Evolutionary conservation across 1,140 invertebrate species (phyloP), one percentile per base, ranked within the genome.

Genomic region (Zaprionus africanus): DNA sequence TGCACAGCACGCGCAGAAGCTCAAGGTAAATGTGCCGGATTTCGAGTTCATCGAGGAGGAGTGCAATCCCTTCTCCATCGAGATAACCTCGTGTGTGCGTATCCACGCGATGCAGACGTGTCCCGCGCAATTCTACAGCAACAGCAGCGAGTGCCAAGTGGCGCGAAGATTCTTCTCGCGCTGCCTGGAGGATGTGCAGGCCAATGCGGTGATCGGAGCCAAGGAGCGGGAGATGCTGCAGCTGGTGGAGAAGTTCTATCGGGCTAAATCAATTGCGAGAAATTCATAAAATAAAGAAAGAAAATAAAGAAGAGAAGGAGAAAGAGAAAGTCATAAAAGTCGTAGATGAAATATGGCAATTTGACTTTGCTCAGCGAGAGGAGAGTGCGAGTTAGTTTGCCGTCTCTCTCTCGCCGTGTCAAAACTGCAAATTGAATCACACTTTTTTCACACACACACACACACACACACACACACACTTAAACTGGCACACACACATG

Each of bases 341-440:
- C 84, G 74, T 84, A 79, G 71, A 90, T 88, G 84, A 88, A 85
- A 88, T 88, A 88, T 88, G 85, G 81, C 85, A 79, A 90, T 88
- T 90, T 84, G 85, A 72, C 84, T 88, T 78, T 71, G 43, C 61
- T 61, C 51, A 41, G 15, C 1, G 38, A 5, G 15, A 15, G n/a
- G n/a, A n/a, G 38, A 57, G 38, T 72, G 46, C 56, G 46, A 34
- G 58, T 64, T 65, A 56, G 60, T 34, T 34, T n/a, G n/a, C 54
- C 12, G 13, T 28, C 19, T 12, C 19, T 17, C 26, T 43, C 5
- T 59, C 17, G 58, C 49, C 64, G 65, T 81, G 84, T 73, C 81
- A 78, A 76, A 87, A 88, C 84, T 88, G 84, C 85, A 88, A 88
- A 88, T 88, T 88, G 84, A 88, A 88, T 88, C 84, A 71, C 81